Conservation (phyloP, 2,888 invertebrate species). For the Mesorhabditis spiculigera region DNA sequence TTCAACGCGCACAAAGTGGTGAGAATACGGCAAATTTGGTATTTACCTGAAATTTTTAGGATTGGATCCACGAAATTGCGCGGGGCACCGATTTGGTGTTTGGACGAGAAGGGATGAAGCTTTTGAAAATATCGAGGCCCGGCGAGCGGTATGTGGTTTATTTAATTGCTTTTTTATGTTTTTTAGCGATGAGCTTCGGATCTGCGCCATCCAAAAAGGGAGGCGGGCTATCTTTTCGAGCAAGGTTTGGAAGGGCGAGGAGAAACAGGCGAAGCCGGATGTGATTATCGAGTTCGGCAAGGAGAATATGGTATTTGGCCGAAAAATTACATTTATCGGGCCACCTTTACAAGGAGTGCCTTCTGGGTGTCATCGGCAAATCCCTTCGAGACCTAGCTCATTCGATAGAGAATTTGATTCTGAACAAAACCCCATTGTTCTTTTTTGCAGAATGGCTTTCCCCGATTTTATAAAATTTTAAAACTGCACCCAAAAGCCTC, state of each 20-base stretch:
- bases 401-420: too few species aligned
- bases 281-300: background rate
- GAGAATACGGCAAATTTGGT: too few species aligned
- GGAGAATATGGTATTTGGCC: background rate
- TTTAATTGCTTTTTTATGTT: background rate
- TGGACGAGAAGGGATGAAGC: background rate
- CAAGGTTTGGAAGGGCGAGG: background rate
- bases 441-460: too few species aligned
- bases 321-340: too few species aligned
- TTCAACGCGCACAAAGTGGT: too few species aligned
- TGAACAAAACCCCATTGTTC: too few species aligned
- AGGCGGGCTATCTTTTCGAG: background rate
- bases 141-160: background rate
- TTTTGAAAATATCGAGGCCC: background rate
- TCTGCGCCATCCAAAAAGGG: slow-evolving; percentile 3
- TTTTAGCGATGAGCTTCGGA: background rate
- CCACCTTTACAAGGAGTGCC: too few species aligned
- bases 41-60: background rate
- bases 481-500: too few species aligned
- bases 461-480: too few species aligned
- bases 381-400: too few species aligned
- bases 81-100: background rate
- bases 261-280: background rate
- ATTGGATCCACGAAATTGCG: background rate
- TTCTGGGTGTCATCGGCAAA: too few species aligned